phyloP scores from a whole-genome alignment of 2,113 vertebrate genomes.

The Ranitomeya imitator region DNA sequence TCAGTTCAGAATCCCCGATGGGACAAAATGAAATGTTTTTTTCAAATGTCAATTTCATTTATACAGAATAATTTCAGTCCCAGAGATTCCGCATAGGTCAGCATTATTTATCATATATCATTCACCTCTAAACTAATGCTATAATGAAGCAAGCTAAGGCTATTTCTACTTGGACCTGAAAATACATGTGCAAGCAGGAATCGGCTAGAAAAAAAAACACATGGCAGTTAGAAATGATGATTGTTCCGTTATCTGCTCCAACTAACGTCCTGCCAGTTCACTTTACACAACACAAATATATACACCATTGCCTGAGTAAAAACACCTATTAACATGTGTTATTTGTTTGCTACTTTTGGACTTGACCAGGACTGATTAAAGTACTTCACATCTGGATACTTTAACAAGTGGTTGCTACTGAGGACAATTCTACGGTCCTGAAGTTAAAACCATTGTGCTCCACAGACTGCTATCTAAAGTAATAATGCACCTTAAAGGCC shows the following conservation, averaged over 20 bases:
- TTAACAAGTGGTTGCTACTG: no score
- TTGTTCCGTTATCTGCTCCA: background rate
- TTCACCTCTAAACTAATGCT: conserved; percentile 10
- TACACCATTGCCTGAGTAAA: no score
- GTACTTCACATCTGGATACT: no score
- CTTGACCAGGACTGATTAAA: no score
- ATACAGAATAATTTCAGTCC: background rate
- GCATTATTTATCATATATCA: conserved; percentile 19
- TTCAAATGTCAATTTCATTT: background rate
- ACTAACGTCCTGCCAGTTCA: no score
- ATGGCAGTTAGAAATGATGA: background rate
- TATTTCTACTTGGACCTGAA: conserved; percentile 5
- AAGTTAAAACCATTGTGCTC: no score
- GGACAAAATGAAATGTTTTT: background rate
- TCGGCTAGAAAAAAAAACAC: background rate
- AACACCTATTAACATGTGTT: no score
- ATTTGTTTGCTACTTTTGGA: no score
- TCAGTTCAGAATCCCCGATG: background rate
- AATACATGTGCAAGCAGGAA: background rate
- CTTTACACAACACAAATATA: no score
- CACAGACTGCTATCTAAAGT: no score
- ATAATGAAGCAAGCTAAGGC: background rate
- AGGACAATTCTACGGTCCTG: no score
- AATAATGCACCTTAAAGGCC: no score
- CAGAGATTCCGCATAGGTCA: background rate